These are phyloP conservation scores for Amphipyra tragopoginis DNA, from an alignment of 2,888 invertebrate genomes.

Conservation along the genomic window DNA sequence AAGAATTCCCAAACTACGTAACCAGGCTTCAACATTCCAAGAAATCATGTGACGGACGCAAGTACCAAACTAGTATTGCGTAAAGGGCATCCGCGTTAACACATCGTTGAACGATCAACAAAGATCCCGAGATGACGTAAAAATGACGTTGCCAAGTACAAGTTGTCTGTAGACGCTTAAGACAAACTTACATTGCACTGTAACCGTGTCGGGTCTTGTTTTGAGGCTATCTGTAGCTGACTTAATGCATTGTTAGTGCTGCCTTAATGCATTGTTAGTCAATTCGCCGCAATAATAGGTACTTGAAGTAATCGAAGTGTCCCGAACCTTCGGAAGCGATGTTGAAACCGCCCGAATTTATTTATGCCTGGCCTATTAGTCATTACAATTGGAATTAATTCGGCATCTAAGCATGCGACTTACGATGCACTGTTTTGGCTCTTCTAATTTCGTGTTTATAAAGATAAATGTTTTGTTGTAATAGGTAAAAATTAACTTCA, in stretches of 20 bases:
- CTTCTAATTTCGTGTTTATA: not conserved
- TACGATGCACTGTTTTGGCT: conserved; percentile 4
- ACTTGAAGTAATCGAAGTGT: conserved; percentile 4
- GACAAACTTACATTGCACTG: conserved; percentile 6
- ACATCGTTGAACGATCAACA: conserved; percentile 17
- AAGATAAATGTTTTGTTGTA: not conserved
- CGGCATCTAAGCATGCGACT: conserved; percentile 6
- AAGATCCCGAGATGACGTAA: conserved; percentile 23
- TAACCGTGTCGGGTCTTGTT: not conserved
- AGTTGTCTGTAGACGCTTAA: conserved; percentile 7
- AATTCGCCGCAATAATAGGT: not conserved
- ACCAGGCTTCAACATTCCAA: conserved; percentile 17
- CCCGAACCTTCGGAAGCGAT: conserved; percentile 20
- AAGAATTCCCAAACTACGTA: conserved; percentile 17
- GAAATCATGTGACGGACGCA: conserved; percentile 24
- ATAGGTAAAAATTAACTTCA: not conserved
- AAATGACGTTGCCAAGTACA: conserved; percentile 23
- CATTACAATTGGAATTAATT: conserved; percentile 16
- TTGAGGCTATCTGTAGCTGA: not conserved
- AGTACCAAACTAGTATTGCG: conserved; percentile 26
- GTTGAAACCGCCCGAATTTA: conserved; percentile 26
- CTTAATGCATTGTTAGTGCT: not conserved
- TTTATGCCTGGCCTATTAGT: conserved; percentile 28
- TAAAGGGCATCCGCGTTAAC: conserved; percentile 33
- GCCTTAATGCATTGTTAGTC: no score